phyloP scores from a whole-genome alignment of 2,888 invertebrate species.

The Xanthostigma xanthostigma region DNA sequence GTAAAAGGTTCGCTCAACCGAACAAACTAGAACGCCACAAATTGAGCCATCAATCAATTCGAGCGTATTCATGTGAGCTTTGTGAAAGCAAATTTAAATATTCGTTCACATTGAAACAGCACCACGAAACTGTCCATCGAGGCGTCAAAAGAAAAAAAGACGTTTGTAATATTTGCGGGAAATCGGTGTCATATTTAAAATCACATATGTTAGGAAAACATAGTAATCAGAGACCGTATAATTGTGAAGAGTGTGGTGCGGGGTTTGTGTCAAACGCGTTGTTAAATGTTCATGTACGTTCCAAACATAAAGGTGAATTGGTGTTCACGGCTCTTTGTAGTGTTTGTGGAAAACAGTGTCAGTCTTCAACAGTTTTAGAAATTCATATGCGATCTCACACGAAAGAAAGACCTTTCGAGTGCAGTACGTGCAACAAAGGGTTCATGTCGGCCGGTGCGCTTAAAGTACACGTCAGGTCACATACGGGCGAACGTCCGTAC shows the following conservation, averaged over 20 bases:
- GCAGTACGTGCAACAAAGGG: neutral
- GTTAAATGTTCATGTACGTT: neutral
- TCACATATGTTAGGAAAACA: too few species aligned
- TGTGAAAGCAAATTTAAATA: slow-evolving; percentile 1
- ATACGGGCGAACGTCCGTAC: neutral
- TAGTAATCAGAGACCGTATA: neutral
- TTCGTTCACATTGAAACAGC: neutral
- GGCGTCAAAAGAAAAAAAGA: neutral
- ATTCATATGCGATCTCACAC: neutral
- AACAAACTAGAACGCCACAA: neutral
- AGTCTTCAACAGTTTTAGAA: neutral
- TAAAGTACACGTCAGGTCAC: neutral
- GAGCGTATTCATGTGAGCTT: neutral
- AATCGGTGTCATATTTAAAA: neutral
- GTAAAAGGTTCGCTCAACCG: neutral
- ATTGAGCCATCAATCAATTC: neutral
- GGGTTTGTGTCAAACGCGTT: neutral
- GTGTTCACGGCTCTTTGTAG: neutral
- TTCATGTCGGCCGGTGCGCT: neutral
- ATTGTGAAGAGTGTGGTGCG: neutral
- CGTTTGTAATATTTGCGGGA: slow-evolving; percentile 2
- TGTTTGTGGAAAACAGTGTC: neutral
- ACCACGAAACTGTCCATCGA: neutral
- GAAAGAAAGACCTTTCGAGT: neutral
- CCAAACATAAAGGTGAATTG: neutral